phyloP scores from a whole-genome alignment of 2,113 vertebrate genomes.

The Odontesthes bonariensis region DNA sequence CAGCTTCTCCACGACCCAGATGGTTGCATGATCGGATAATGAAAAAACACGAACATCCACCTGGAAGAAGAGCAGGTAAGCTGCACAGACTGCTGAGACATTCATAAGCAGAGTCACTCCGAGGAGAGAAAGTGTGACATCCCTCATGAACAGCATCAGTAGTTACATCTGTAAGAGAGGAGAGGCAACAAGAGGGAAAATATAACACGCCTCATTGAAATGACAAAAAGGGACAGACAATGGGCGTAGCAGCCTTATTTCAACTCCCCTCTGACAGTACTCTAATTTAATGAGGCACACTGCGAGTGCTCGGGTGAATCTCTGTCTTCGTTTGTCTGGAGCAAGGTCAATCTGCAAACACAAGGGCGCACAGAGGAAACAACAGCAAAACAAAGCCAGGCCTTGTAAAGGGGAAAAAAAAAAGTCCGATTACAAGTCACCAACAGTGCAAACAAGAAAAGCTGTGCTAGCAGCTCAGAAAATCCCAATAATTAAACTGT shows the following conservation, averaged over 20 bases:
- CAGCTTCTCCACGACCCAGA: conserved; percentile 39
- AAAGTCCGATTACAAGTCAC: conserved; percentile 56
- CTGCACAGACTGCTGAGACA: conserved; percentile 36
- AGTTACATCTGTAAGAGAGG: conserved; percentile 55
- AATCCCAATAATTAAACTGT: conserved; percentile 63
- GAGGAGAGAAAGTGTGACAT: conserved; percentile 32
- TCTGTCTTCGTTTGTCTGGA: conserved; percentile 69
- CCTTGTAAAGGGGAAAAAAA: conserved; percentile 30
- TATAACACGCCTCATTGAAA: conserved; percentile 52
- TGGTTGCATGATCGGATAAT: conserved; percentile 50
- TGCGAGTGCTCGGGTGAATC: conserved; percentile 56
- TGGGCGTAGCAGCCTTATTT: conserved; percentile 61
- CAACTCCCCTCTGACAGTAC: conserved; percentile 69
- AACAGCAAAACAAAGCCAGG: conserved; percentile 56
- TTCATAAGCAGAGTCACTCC: conserved; percentile 34
- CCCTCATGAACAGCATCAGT: conserved; percentile 41
- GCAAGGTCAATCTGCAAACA: conserved; percentile 73
- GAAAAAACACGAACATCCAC: conserved; percentile 41
- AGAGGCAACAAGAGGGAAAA: conserved; percentile 37
- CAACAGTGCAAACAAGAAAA: conserved; percentile 64
- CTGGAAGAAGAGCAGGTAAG: conserved; percentile 40
- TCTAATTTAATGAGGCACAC: conserved; percentile 75
- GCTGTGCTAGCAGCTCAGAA: conserved; percentile 47
- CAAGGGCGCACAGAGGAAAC: conserved; percentile 63
- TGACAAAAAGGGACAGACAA: conserved; percentile 69